A percentile compares a stretch with the other conserved stretches of the same genome.
Evolutionary conservation across 2,888 invertebrate genomes (phyloP).

Genomic region (Stenodera caucasica): DNA sequence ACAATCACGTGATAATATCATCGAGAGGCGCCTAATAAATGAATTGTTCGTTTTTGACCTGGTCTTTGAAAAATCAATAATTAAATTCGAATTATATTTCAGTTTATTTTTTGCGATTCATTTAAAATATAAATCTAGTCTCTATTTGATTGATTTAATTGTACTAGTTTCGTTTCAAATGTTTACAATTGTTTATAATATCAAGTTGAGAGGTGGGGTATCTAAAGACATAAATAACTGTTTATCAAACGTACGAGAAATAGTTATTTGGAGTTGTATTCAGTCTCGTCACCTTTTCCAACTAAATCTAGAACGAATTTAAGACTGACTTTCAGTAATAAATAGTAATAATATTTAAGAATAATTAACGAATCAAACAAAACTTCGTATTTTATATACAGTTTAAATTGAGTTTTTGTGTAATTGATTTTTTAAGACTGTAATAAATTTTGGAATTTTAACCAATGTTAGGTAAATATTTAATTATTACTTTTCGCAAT

Average conservation of each 20-base stretch:
- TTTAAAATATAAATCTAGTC: no score
- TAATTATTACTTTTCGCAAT: neutral
- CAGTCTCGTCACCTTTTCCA: neutral
- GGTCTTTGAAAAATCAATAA: neutral
- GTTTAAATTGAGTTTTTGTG: no score
- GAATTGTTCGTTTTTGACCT: neutral
- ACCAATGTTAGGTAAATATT: conserved; percentile 5
- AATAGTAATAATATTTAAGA: no score
- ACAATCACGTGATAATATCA: conserved; percentile 29
- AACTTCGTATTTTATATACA: no score
- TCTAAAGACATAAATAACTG: conserved; percentile 1
- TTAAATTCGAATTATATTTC: no score
- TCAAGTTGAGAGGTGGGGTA: neutral
- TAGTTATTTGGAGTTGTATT: neutral
- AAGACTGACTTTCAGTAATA: no score
- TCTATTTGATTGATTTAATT: no score
- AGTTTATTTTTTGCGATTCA: no score
- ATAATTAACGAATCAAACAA: neutral
- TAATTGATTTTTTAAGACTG: no score
- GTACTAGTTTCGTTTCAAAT: neutral
- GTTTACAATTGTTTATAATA: neutral
- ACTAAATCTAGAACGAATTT: no score
- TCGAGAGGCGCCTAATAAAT: conserved; percentile 20
- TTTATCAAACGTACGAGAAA: neutral
- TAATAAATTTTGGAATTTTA: neutral